Evolutionary conservation across 2,113 vertebrate genomes (phyloP).

Genomic region (Lagopus leucura): DNA sequence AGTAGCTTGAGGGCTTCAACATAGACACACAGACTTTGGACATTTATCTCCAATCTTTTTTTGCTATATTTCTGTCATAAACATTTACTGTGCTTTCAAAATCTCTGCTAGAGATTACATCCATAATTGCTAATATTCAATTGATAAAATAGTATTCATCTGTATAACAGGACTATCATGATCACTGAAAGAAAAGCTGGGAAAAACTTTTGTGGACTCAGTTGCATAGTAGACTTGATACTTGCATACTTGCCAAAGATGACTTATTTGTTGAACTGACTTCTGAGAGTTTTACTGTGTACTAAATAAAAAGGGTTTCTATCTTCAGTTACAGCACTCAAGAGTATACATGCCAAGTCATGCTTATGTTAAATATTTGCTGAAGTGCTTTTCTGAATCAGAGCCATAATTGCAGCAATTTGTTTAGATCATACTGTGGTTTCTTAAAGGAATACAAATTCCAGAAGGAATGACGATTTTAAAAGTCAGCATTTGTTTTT

Average conservation of each 20-base stretch:
- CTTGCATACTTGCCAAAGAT: background rate
- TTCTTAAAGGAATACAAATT: constrained; percentile 16
- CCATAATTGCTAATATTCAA: background rate
- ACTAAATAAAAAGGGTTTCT: constrained; percentile 17
- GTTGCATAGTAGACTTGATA: background rate
- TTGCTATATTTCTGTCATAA: background rate
- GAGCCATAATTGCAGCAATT: constrained; percentile 26
- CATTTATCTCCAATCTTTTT: background rate
- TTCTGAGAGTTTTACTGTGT: background rate
- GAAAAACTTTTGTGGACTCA: background rate
- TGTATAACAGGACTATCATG: background rate
- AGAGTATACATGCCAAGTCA: background rate
- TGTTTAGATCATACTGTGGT: background rate
- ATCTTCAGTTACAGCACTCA: background rate
- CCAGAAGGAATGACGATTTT: background rate
- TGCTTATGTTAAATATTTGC: constrained; percentile 7
- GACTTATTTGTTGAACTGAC: background rate
- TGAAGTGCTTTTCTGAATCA: constrained; percentile 48
- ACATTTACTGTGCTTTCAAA: background rate
- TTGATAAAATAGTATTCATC: background rate
- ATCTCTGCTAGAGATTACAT: background rate
- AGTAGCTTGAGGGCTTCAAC: background rate
- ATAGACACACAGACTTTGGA: background rate
- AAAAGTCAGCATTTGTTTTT: background rate
- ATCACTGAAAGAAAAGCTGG: background rate